These are phyloP conservation scores for Lipophrys pholis DNA, from an alignment of 2,113 vertebrate genomes.

Conservation along the genomic window DNA sequence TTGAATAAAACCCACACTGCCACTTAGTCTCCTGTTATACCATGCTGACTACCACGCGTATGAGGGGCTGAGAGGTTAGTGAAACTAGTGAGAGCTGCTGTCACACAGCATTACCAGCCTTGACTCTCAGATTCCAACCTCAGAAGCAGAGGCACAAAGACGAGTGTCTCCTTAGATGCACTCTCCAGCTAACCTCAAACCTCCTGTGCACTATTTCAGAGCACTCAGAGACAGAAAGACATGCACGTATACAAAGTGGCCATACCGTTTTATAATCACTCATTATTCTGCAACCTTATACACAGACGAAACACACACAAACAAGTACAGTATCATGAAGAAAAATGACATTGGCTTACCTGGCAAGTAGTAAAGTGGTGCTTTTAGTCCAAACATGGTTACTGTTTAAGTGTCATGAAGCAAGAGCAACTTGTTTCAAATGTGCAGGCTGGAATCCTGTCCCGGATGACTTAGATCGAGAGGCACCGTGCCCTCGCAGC, in stretches of 20 bases:
- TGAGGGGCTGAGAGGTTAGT: conserved; percentile 60
- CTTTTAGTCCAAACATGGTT: conserved; percentile 99
- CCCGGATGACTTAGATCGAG: conserved; percentile 80
- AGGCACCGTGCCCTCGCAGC: conserved; percentile 75
- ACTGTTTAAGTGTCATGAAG: conserved; percentile 89
- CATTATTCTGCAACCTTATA: background rate
- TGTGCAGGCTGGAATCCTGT: conserved; percentile 62
- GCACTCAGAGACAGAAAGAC: conserved; percentile 16
- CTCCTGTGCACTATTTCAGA: conserved; percentile 41
- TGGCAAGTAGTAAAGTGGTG: conserved; percentile 98
- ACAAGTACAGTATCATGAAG: conserved; percentile 3
- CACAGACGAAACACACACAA: conserved; percentile 8
- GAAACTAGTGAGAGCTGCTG: conserved; percentile 60
- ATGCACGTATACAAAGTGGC: background rate
- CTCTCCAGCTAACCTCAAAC: conserved; percentile 52
- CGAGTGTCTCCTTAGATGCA: conserved; percentile 66
- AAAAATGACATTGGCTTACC: conserved; percentile 85
- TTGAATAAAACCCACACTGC: conserved; percentile 54
- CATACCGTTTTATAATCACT: background rate
- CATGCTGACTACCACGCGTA: conserved; percentile 55
- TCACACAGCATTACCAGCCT: conserved; percentile 67
- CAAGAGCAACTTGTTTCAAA: conserved; percentile 66
- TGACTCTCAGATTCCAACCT: conserved; percentile 65
- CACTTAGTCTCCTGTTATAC: conserved; percentile 57
- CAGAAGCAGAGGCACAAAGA: conserved; percentile 64